phyloP scores from a whole-genome alignment of 2,888 invertebrate genomes.

The Leptothorax acervorum region DNA sequence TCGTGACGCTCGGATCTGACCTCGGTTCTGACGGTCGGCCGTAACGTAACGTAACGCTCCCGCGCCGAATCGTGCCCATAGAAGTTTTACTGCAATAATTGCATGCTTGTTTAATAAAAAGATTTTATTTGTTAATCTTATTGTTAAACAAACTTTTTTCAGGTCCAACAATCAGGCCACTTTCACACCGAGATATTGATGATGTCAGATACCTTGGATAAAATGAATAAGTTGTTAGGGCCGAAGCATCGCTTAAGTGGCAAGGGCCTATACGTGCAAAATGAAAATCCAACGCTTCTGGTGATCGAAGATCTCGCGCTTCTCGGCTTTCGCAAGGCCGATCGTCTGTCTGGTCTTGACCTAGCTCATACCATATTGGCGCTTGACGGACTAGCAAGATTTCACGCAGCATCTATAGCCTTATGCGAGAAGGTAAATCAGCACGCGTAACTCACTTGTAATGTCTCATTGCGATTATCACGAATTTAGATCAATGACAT shows the following conservation, averaged over 20 bases:
- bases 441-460: not conserved
- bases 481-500: too few species aligned
- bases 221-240: constrained; percentile 79
- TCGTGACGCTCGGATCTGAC: too few species aligned
- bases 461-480: too few species aligned
- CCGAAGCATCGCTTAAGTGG: constrained; percentile 75
- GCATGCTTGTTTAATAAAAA: not conserved
- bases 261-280: constrained; percentile 79
- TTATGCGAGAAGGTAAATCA: constrained; percentile 86
- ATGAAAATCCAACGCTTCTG: constrained; percentile 81
- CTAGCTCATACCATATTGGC: constrained; percentile 86
- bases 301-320: constrained; percentile 88
- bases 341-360: constrained; percentile 87
- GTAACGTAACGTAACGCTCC: too few species aligned
- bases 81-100: too few species aligned
- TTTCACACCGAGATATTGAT: constrained; percentile 80
- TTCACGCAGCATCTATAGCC: constrained; percentile 87
- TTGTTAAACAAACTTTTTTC: constrained; percentile 7
- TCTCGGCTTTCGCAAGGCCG: constrained; percentile 87
- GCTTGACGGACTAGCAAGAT: constrained; percentile 86
- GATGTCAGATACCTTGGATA: constrained; percentile 79
- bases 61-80: too few species aligned
- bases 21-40: too few species aligned
- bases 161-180: constrained; percentile 76
- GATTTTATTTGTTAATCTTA: not conserved